Evolutionary conservation across 1,140 invertebrate species (phyloP).

Genomic region (Papilio glaucus): DNA sequence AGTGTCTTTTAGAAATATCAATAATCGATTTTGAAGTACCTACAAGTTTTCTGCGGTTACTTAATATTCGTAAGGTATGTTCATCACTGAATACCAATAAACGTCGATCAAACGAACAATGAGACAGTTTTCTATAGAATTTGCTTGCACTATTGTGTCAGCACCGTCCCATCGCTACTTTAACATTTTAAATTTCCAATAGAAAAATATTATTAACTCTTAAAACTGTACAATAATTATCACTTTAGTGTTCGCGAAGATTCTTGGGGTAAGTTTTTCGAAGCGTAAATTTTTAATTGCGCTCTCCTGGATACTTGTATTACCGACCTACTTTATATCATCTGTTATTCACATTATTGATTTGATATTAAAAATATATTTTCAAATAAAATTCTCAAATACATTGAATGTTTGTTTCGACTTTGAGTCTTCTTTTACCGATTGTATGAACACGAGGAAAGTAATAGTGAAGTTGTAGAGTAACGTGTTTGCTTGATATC

Average conservation of each 20-base stretch:
- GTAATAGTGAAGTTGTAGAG: no score
- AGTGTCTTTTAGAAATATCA: no score
- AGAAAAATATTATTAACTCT: constrained; percentile 6
- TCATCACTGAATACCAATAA: no score
- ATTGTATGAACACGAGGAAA: background rate
- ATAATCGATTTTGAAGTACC: no score
- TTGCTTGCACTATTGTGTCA: background rate
- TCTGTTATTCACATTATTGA: background rate
- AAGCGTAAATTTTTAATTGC: constrained; percentile 21
- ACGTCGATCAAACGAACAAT: no score
- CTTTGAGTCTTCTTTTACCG: background rate
- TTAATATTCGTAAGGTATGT: no score
- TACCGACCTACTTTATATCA: constrained; percentile 7
- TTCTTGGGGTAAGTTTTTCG: constrained; percentile 9
- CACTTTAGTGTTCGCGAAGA: constrained; percentile 13
- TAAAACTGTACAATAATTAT: constrained; percentile 5
- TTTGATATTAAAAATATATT: background rate
- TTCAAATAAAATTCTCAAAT: no score
- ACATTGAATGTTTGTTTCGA: no score
- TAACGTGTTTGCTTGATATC: no score
- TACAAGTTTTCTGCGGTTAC: no score
- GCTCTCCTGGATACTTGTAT: constrained; percentile 2
- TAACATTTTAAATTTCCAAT: background rate
- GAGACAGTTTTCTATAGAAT: background rate
- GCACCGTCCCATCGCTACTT: background rate